Evolutionary conservation across 1,140 invertebrate species (phyloP), one percentile per base, ranked within the genome.

Genomic region (Maconellicoccus hirsutus): DNA sequence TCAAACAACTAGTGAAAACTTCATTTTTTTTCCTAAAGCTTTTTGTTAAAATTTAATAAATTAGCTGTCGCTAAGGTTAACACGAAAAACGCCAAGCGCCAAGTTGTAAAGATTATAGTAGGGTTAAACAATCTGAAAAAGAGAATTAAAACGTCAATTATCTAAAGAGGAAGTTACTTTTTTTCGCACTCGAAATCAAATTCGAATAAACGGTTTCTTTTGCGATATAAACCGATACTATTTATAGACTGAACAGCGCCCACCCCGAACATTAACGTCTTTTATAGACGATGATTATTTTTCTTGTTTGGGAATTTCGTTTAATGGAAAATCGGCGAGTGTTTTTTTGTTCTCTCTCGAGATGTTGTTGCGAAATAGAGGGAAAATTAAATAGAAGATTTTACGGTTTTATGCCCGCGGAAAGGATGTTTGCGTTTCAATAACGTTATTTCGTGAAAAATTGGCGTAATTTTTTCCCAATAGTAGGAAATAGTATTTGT

Each of bases 61-160:
- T 52, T 52, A 52, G 42, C 42, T 16, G 42, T 52, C 42, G 42
- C 29, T 52, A 52, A 52, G n/a, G 42, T 52, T 52, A 52, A 52
- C n/a, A 52, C 42, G 42, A 16, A 16, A 52, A 16, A 52, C 42
- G 42, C 42, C 12, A 52, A 52, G 29, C 12, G 29, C 29, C 29
- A 33, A 33, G 29, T 33, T 33, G 29, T 33, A 33, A 33, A 33
- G 29, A 33, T 33, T 33, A 33, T 12, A 6, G 29, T 12, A 33
- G 29, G 29, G 29, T 33, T 33, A 33, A 33, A 33, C 29, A 52
- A 52, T 52, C 42, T 52, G n/a, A 52, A 52, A 52, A 52, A 12
- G 12, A 52, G 42, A 52, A 52, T 52, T 52, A 19, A 52, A 52
- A 52, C 42, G 42, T 52, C 42, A 52, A 52, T 52, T 52, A 52